Conservation (phyloP, 1,140 invertebrate species). For the Odontomachus brunneus region DNA sequence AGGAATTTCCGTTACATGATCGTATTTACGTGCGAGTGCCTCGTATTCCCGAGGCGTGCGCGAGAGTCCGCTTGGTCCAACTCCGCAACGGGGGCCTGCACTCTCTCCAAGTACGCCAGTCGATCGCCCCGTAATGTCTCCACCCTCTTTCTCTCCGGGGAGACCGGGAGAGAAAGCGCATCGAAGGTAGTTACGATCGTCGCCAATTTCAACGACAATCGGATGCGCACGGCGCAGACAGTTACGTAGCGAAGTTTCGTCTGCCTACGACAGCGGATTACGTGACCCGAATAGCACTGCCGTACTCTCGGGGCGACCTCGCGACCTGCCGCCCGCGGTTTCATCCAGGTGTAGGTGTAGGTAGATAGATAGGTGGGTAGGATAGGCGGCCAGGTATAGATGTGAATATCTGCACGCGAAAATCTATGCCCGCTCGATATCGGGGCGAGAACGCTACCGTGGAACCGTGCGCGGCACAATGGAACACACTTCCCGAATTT, state of each 20-base stretch:
- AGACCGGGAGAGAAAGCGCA: conserved; percentile 2
- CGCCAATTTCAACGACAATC: conserved; percentile 73
- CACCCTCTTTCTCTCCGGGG: neutral
- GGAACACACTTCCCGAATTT: conserved; percentile 21
- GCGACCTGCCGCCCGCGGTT: conserved; percentile 16
- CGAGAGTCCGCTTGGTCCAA: neutral
- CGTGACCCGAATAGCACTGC: conserved; percentile 69
- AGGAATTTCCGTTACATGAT: conserved; percentile 33
- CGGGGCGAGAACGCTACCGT: conserved; percentile 1
- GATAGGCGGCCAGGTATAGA: neutral
- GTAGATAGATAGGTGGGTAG: too few relatives aligned
- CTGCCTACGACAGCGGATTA: conserved; percentile 54
- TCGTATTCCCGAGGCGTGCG: conserved; percentile 24
- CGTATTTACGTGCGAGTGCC: conserved; percentile 1
- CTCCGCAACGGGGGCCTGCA: too few relatives aligned
- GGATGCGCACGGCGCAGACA: conserved; percentile 67
- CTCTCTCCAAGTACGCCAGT: neutral
- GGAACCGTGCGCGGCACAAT: conserved; percentile 14
- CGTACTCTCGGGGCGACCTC: neutral
- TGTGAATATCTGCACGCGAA: conserved; percentile 26
- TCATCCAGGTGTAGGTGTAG: conserved; percentile 16
- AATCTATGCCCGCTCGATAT: conserved; percentile 6
- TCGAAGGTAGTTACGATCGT: conserved; percentile 17
- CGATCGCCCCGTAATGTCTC: too few relatives aligned
- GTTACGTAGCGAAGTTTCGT: conserved; percentile 58